phyloP scores from a whole-genome alignment of 2,888 invertebrate genomes.

The Furcula furcula region DNA sequence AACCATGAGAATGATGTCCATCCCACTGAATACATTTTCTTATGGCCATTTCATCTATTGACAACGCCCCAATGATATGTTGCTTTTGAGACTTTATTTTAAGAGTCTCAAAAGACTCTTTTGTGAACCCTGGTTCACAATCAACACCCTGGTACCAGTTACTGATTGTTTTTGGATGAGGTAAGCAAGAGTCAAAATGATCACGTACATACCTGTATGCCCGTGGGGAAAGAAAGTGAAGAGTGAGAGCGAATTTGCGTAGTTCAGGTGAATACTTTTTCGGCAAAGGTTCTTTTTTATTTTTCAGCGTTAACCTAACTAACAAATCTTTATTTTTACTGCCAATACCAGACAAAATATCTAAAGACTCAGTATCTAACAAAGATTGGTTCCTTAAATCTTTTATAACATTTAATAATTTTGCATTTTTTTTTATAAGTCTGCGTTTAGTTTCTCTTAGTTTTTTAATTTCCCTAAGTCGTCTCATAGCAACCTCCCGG shows the following conservation, averaged over 20 bases:
- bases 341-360: not conserved
- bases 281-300: not conserved
- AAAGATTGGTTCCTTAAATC: not conserved
- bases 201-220: conserved; percentile 7
- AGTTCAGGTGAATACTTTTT: conserved; percentile 3
- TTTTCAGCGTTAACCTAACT: not conserved
- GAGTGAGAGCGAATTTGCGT: conserved; percentile 6
- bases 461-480: conserved; percentile 1
- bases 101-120: not conserved
- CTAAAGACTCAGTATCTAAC: conserved; percentile 1
- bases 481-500: not conserved
- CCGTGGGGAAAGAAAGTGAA: conserved; percentile 8
- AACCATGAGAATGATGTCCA: not conserved
- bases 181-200: conserved; percentile 6
- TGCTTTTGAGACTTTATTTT: not conserved
- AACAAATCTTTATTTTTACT: conserved; percentile 1
- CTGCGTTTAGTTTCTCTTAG: conserved; percentile 1
- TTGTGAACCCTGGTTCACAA: not conserved
- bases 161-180: conserved; percentile 4
- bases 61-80: not conserved
- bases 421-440: not conserved
- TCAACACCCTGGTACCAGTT: not conserved
- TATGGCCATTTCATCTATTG: not conserved
- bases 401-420: not conserved
- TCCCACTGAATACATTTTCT: not conserved